Percentiles rank a stretch among this genome's conserved stretches.
Conservation (phyloP, 2,888 invertebrate species). For the Eristalis pertinax region DNA sequence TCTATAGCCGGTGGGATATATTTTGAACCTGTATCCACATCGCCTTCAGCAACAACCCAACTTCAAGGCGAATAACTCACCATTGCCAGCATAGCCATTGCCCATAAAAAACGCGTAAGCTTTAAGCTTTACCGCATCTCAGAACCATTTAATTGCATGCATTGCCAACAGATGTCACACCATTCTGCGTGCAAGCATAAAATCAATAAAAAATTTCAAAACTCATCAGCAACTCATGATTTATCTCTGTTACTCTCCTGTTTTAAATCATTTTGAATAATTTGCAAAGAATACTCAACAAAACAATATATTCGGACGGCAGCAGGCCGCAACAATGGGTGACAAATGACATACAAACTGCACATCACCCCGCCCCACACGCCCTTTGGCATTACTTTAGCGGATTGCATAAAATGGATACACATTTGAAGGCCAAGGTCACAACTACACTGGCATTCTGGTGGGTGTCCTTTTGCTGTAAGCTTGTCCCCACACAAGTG, state of each 20-base stretch:
- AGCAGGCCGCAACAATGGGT: neutral
- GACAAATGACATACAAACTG: neutral
- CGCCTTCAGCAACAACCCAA: neutral
- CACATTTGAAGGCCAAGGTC: constrained; percentile 71
- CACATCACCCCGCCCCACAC: neutral
- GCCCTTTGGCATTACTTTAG: neutral
- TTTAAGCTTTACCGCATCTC: neutral
- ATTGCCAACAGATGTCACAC: neutral
- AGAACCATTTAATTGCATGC: neutral
- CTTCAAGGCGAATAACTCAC: neutral
- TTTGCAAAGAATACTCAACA: neutral
- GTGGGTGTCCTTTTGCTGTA: neutral
- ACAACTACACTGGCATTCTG: constrained; percentile 51
- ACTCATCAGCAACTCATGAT: neutral
- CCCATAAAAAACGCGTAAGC: neutral
- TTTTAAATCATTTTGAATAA: neutral
- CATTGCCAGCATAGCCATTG: neutral
- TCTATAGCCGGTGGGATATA: no score
- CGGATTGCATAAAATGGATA: constrained; percentile 39
- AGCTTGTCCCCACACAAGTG: neutral
- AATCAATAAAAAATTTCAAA: neutral
- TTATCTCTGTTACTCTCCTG: neutral
- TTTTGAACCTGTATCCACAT: no score
- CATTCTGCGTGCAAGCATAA: neutral
- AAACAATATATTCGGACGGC: neutral